Base-by-base conservation (phyloP, 2,888 invertebrate genomes). In the Tenthredo distinguenda region DNA sequence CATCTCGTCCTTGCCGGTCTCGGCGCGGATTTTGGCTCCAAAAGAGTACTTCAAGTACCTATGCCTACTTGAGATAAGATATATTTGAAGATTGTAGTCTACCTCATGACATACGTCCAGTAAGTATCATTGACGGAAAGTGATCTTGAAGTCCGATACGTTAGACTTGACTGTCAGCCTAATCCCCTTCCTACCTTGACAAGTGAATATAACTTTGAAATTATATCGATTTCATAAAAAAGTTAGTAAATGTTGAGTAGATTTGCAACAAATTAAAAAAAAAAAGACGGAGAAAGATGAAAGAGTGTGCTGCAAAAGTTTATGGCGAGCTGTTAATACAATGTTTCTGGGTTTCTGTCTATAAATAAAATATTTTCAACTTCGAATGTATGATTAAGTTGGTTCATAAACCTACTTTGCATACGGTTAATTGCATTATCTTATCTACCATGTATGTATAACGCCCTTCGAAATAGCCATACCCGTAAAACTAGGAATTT, bases 401-500 rank as follows among this genome's bases (percentile, higher is more conserved):
- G 21, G 71, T 37, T 37, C 1, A 40, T n/a, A n/a, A 37, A 55
- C n/a, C 26, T 26, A 62, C n/a, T 72, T n/a, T 40, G 71, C 71
- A 9, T 72, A 37, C 26, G n/a, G 26, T 47, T 47, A 26, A 76
- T 76, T 76, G 9, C 31, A 76, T 76, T 47, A 76, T 76, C 76
- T 76, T 50, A 47, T 76, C 76, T 15, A 26, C 34, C 34, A 68
- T 34, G 55, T 65, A 71, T 37, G 9, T 18, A 71, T 9, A 18
- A 71, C 37, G 76, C 18, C 76, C n/a, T 47, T 76, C 43, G 76
- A 71, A 37, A 71, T 31, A 37, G 34, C 71, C 15, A 21, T 43
- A 26, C 76, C n/a, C 47, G 12, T 47, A 10, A 47, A 21, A 43
- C 47, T 26, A 0, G 43, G 21, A 76, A 47, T 47, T 76, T 47